phyloP scores from a whole-genome alignment of 2,113 vertebrate species.

The Vombatus ursinus region DNA sequence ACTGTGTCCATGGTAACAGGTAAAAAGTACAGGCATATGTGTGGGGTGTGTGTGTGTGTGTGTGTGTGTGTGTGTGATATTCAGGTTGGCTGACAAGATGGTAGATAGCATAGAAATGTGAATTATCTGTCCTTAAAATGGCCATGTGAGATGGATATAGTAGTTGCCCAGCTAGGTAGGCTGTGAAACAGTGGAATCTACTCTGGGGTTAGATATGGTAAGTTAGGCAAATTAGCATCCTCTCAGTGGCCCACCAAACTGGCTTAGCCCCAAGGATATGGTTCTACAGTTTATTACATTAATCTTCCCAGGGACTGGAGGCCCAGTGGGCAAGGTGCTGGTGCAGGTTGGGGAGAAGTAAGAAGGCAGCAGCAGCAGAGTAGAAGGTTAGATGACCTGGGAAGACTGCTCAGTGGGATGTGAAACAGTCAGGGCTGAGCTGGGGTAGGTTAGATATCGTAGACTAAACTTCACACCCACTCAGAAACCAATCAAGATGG shows the following conservation, averaged over 20 bases:
- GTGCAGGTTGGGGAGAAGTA: not conserved
- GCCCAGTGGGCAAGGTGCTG: not conserved
- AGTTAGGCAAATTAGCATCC: not conserved
- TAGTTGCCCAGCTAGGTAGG: not conserved
- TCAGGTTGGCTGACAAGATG: not conserved
- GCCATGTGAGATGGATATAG: not conserved
- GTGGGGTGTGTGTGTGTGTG: not conserved
- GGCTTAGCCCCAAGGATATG: not conserved
- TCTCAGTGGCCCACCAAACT: not conserved
- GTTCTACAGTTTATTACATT: not conserved
- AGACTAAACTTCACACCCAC: not conserved
- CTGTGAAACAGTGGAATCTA: not conserved
- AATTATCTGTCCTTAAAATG: not conserved
- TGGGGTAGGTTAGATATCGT: not conserved
- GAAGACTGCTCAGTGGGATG: not conserved
- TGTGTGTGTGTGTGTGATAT: not conserved
- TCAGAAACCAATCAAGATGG: not conserved
- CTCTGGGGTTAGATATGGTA: too few species aligned
- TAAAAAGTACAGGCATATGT: not conserved
- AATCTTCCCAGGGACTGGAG: not conserved
- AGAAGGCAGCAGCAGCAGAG: not conserved
- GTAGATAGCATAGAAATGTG: not conserved
- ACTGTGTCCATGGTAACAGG: not conserved
- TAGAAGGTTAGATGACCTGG: not conserved
- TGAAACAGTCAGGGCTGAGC: not conserved